Conservation (phyloP, 2,797 vertebrate species). For the Apogon talboti region DNA sequence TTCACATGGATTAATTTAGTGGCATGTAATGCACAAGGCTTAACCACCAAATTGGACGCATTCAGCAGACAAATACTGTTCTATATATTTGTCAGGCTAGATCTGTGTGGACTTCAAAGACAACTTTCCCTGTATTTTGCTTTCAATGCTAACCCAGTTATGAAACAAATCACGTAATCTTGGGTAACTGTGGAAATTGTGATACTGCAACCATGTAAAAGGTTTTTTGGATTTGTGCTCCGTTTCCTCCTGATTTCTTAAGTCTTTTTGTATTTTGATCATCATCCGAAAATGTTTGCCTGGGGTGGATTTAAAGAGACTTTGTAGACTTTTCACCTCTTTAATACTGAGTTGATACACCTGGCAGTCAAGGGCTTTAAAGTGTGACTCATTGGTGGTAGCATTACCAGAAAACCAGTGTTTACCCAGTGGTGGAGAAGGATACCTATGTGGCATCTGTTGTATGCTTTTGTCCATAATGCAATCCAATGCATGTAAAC, state of each 20-base stretch:
- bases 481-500: too few relatives aligned
- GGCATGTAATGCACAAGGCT: slow-evolving; percentile 6
- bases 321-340: neutral
- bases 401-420: too few relatives aligned
- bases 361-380: too few relatives aligned
- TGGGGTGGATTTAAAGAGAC: neutral
- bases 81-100: slow-evolving; percentile 16
- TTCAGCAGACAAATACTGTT: slow-evolving; percentile 2
- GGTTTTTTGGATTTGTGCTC: neutral
- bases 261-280: neutral
- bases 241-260: neutral
- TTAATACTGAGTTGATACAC: too few relatives aligned
- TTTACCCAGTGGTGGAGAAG: too few relatives aligned
- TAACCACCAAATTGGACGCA: slow-evolving; percentile 14
- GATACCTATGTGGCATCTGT: too few relatives aligned
- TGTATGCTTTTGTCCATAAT: too few relatives aligned
- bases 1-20: slow-evolving; percentile 19
- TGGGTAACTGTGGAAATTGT: neutral
- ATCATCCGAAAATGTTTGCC: neutral
- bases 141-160: slow-evolving; percentile 16
- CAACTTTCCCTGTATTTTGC: neutral
- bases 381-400: too few relatives aligned
- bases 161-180: slow-evolving; percentile 21
- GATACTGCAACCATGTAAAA: slow-evolving; percentile 5
- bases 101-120: neutral